Percentiles rank a stretch among this genome's conserved stretches.
Evolutionary conservation across 2,113 vertebrate species (phyloP).

Genomic region (Origma solitaria): DNA sequence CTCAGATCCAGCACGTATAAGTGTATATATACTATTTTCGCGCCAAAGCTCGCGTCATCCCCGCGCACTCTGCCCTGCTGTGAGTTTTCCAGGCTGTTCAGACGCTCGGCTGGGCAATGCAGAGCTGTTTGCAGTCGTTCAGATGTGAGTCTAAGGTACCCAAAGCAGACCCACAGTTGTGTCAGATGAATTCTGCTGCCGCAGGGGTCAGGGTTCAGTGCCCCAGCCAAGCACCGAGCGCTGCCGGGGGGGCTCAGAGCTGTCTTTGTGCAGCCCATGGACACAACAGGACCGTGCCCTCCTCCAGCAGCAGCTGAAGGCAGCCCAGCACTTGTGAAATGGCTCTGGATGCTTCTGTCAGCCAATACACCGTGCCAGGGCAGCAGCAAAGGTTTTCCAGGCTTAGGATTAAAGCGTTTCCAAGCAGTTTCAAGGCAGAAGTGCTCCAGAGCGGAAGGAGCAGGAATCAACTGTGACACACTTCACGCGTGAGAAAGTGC

Average conservation of each 20-base stretch:
- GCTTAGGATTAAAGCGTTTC: too few relatives aligned
- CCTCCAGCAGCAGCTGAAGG: neutral
- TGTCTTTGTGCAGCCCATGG: rapidly evolving
- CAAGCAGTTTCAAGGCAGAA: neutral
- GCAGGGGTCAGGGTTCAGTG: neutral
- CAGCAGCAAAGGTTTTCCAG: neutral
- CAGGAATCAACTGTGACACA: neutral
- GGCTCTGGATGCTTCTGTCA: neutral
- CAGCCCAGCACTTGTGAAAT: neutral
- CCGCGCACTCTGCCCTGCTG: neutral
- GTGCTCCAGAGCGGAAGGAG: neutral
- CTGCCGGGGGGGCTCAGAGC: neutral
- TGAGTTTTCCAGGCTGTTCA: neutral
- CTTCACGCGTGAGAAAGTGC: rapidly evolving
- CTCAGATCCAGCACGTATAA: neutral
- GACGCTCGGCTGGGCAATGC: too few relatives aligned
- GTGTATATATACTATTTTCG: neutral
- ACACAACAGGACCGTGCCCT: neutral
- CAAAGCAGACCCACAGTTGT: neutral
- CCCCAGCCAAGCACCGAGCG: neutral
- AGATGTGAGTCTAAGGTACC: rapidly evolving
- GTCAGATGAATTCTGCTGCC: neutral
- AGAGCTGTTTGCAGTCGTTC: neutral
- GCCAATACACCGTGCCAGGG: neutral
- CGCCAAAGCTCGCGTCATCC: neutral